phyloP scores from a whole-genome alignment of 2,113 vertebrate genomes.

The Vanacampus margaritifer region DNA sequence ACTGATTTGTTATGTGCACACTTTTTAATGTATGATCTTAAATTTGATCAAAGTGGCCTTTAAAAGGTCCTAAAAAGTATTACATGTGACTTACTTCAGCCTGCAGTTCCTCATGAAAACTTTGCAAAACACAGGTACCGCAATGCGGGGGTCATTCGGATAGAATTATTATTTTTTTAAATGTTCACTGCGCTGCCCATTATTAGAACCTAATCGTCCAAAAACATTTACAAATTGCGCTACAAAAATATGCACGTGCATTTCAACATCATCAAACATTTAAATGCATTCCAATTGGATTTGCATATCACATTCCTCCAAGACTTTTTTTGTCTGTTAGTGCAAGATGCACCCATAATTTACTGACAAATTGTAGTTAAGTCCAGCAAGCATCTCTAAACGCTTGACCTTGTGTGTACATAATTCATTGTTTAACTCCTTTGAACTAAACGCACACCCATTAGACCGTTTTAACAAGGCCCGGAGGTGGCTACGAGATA shows the following conservation, averaged over 20 bases:
- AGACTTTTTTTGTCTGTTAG: not conserved
- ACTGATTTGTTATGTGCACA: not conserved
- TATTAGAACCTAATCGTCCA: not conserved
- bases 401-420: not conserved
- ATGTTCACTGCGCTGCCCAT: not conserved
- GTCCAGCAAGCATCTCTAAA: not conserved
- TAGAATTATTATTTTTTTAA: too few relatives aligned
- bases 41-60: not conserved
- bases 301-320: not conserved
- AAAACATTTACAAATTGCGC: too few relatives aligned
- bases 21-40: not conserved
- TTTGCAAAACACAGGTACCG: not conserved
- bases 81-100: not conserved
- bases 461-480: not conserved
- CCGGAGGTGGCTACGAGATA: not conserved
- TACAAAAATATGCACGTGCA: not conserved
- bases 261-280: too few relatives aligned
- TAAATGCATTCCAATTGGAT: not conserved
- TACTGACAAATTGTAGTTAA: not conserved
- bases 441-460: not conserved
- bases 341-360: not conserved
- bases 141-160: too few relatives aligned
- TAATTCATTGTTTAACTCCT: conserved; percentile 2
- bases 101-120: not conserved
- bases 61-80: not conserved